phyloP scores from a whole-genome alignment of 2,797 vertebrate genomes.

The Urophycis tenuis region DNA sequence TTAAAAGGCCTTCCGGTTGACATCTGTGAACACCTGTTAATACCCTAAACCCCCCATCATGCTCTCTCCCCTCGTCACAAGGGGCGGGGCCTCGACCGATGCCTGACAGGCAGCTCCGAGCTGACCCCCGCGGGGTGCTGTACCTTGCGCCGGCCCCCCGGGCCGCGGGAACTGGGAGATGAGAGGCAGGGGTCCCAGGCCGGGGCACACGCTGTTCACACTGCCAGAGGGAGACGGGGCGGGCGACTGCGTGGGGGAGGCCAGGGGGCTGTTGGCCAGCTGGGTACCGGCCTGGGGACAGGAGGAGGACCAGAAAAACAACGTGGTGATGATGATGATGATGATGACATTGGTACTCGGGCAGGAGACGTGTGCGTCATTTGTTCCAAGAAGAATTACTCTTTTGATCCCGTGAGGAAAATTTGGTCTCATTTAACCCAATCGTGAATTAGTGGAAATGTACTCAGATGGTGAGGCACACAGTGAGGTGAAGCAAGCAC shows the following conservation, averaged over 20 bases:
- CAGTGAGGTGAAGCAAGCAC: not conserved
- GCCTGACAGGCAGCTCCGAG: not conserved
- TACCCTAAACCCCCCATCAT: not conserved
- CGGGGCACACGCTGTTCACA: slow-evolving; percentile 87
- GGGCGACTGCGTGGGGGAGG: slow-evolving; percentile 92
- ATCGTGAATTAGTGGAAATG: too few species aligned
- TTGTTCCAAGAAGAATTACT: too few species aligned
- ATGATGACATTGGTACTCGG: not conserved
- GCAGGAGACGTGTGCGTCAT: not conserved
- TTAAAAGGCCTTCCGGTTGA: too few species aligned
- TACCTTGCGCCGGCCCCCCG: slow-evolving; percentile 90
- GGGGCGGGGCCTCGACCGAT: not conserved
- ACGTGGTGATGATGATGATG: not conserved
- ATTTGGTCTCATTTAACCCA: too few species aligned
- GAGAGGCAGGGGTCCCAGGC: slow-evolving; percentile 87
- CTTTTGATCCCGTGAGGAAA: too few species aligned
- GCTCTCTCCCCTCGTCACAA: not conserved
- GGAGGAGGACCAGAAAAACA: not conserved
- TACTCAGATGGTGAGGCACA: too few species aligned
- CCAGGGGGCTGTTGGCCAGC: slow-evolving; percentile 81
- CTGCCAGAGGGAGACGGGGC: slow-evolving; percentile 88
- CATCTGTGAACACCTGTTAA: not conserved
- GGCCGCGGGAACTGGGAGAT: slow-evolving; percentile 89
- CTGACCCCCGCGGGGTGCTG: not conserved
- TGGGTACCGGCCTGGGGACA: slow-evolving; percentile 80